Evolutionary conservation across 2,888 invertebrate species (phyloP), one percentile per base, ranked within the genome.

Genomic region (Nomada flava): DNA sequence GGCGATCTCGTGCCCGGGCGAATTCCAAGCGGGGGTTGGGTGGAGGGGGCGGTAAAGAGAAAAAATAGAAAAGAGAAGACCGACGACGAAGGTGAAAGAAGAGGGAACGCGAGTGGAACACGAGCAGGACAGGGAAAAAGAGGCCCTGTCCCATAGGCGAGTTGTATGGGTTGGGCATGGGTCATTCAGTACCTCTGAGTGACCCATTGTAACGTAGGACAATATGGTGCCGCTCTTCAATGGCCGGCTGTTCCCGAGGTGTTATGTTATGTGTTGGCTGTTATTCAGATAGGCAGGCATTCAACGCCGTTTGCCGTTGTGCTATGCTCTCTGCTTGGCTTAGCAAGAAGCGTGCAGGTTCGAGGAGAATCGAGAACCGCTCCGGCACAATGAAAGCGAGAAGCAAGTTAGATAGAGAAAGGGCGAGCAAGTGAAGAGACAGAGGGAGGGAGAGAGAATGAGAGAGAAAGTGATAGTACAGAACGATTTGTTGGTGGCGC

Each of bases 261-360:
- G 92, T 92, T 92, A 91, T 92, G 91, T 92, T 92, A 91, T 92
- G 91, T 90, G 91, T 92, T 89, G 86, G 89, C 89, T 90, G 89
- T 89, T 90, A 90, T 91, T 91, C 91, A 90, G 87, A 90, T 89
- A 88, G 89, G 84, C 88, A 88, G 82, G 86, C 83, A 89, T 89
- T 89, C 88, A 89, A 84, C 82, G 85, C 75, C 82, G 81, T 84
- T 80, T 80, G 84, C 85, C 85, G 82, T 89, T 85, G 82, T 81
- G 78, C 72, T 71, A 47, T 47, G 76, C 77, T 76, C 65, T 68
- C 59, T 63, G 36, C 42, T 20, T 57, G 71, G 55, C 79, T 74
- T 78, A 78, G 72, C 83, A 82, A 81, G 85, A 83, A 87, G 80
- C 83, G 85, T 86, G 86, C 85, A 84, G 80, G 77, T 85, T 76